Evolutionary conservation across 2,113 vertebrate species (phyloP).

Genomic region (Copsychus sechellarum): DNA sequence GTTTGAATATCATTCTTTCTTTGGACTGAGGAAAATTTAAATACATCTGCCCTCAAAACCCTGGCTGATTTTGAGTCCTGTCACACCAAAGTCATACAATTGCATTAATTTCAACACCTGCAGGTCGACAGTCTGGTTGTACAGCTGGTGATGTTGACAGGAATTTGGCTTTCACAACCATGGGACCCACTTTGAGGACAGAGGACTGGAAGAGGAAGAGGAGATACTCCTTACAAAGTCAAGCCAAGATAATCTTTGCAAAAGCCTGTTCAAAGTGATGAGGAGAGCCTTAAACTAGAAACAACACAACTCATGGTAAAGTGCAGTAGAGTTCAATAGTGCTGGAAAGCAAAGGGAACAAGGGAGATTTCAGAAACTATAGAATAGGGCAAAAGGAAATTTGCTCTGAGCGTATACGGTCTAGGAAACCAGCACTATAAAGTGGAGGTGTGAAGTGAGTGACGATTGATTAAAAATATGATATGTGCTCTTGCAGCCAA

Average conservation of each 20-base stretch:
- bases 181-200: not conserved
- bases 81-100: not conserved
- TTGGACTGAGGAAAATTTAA: not conserved
- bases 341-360: not conserved
- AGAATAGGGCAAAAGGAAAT: not conserved
- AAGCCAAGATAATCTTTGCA: not conserved
- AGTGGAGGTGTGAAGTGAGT: not conserved
- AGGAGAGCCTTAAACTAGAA: not conserved
- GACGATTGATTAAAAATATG: not conserved
- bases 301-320: not conserved
- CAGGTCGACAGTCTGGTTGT: not conserved
- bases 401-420: not conserved
- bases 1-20: not conserved
- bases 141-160: not conserved
- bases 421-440: not conserved
- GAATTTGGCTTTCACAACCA: not conserved
- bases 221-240: not conserved
- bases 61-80: not conserved
- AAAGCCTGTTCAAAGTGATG: not conserved
- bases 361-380: not conserved
- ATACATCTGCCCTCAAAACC: not conserved
- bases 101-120: constrained; percentile 18
- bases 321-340: not conserved
- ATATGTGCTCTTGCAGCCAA: not conserved
- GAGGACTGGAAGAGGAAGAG: not conserved